Conservation (phyloP, 2,888 invertebrate genomes). For the Nymphalis c-album region DNA sequence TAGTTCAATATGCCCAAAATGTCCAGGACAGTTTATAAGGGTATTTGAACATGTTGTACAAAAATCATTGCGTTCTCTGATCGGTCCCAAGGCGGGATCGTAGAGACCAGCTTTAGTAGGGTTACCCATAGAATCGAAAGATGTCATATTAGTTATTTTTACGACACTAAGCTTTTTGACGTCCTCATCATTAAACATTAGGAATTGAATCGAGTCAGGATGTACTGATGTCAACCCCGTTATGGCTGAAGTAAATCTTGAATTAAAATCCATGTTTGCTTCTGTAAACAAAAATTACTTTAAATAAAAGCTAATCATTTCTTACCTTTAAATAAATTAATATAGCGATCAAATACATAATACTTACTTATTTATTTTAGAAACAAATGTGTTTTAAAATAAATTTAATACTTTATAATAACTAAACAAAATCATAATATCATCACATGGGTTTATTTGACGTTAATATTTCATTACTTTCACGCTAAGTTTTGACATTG, state of each 20-base stretch:
- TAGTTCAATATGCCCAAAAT: slow-evolving; percentile 96
- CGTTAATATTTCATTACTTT: too few relatives aligned
- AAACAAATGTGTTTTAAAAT: too few relatives aligned
- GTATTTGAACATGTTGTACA: slow-evolving; percentile 91
- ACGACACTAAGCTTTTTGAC: slow-evolving; percentile 89
- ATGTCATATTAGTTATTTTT: slow-evolving; percentile 88
- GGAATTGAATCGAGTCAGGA: slow-evolving; percentile 81
- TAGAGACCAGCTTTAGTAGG: slow-evolving; percentile 93
- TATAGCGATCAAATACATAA: too few relatives aligned
- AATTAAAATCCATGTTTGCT: slow-evolving; percentile 59
- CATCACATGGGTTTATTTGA: too few relatives aligned
- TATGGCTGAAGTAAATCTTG: slow-evolving; percentile 54
- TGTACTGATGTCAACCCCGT: slow-evolving; percentile 63
- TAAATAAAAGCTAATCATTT: neutral
- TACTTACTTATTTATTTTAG: too few relatives aligned
- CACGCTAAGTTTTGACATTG: too few relatives aligned
- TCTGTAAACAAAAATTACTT: neutral
- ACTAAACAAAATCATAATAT: too few relatives aligned
- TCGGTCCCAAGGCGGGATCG: slow-evolving; percentile 89
- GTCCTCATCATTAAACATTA: slow-evolving; percentile 88
- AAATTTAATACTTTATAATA: too few relatives aligned
- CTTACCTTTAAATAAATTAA: neutral
- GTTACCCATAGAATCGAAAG: slow-evolving; percentile 92
- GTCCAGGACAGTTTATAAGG: slow-evolving; percentile 89
- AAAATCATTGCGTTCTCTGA: slow-evolving; percentile 83